phyloP scores from a whole-genome alignment of 2,888 invertebrate species.

The Scaptomyza reducta region DNA sequence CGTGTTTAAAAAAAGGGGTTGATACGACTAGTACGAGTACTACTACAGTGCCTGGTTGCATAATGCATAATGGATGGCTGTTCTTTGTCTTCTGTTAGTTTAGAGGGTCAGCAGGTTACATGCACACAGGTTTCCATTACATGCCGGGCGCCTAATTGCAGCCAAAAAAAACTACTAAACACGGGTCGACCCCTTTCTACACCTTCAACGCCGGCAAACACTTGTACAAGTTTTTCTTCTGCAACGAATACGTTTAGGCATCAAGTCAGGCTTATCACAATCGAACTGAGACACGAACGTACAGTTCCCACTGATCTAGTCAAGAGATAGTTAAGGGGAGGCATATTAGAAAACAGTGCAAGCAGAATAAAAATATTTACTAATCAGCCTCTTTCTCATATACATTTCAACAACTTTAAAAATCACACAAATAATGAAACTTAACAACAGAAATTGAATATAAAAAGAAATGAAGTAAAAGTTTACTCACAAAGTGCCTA shows the following conservation, averaged over 20 bases:
- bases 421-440: conserved; percentile 8
- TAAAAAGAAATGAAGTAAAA: conserved; percentile 41
- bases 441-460: neutral
- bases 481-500: conserved; percentile 72
- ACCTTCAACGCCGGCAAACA: neutral
- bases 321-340: too few relatives aligned
- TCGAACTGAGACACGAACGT: conserved; percentile 34
- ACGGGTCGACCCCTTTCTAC: neutral
- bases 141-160: conserved; percentile 59
- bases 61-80: conserved; percentile 37
- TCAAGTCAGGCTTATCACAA: conserved; percentile 42
- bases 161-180: conserved; percentile 38
- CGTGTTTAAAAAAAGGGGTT: conserved; percentile 58
- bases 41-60: conserved; percentile 4
- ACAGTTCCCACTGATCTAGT: conserved; percentile 47
- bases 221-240: neutral
- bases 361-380: too few relatives aligned
- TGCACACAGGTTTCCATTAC: conserved; percentile 16
- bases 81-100: conserved; percentile 38
- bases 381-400: neutral
- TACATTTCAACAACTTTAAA: neutral
- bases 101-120: conserved; percentile 80
- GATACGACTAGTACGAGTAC: conserved; percentile 4
- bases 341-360: neutral
- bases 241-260: conserved; percentile 56